A percentile compares a stretch with the other conserved stretches of the same genome.
Conservation (phyloP, 2,113 vertebrate species). For the Hyla sarda region DNA sequence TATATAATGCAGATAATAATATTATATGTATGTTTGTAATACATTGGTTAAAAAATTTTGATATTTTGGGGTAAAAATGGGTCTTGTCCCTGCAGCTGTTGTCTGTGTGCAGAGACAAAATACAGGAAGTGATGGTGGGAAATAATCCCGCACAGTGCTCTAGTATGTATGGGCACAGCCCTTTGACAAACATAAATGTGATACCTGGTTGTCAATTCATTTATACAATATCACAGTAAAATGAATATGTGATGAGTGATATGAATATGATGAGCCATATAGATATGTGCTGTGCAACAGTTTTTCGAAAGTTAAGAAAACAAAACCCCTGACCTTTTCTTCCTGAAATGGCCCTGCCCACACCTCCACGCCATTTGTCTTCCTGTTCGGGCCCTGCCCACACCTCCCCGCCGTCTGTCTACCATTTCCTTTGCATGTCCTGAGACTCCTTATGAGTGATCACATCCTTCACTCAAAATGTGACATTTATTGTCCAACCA, state of each 20-base stretch:
- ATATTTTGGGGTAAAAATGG: too few species aligned
- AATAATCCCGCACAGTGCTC: too few species aligned
- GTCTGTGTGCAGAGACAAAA: too few species aligned
- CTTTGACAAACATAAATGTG: too few species aligned
- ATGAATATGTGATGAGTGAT: too few species aligned
- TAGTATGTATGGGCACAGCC: too few species aligned
- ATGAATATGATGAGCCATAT: not conserved
- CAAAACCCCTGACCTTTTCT: not conserved
- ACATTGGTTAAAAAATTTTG: too few species aligned
- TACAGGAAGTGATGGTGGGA: too few species aligned
- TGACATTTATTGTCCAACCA: not conserved
- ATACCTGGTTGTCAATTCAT: too few species aligned
- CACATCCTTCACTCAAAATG: not conserved
- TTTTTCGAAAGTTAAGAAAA: not conserved
- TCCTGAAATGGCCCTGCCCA: constrained; percentile 6
- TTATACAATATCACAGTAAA: not conserved
- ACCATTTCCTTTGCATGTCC: not conserved
- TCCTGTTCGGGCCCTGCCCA: constrained; percentile 3
- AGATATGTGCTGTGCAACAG: not conserved
- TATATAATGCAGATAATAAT: too few species aligned
- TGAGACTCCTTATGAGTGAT: not conserved
- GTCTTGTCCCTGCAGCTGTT: too few species aligned
- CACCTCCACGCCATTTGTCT: not conserved
- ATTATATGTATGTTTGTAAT: too few species aligned
- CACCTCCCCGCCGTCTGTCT: not conserved